Base-by-base conservation (phyloP, 2,797 vertebrate species). In the Mormyrops boulengeri region DNA sequence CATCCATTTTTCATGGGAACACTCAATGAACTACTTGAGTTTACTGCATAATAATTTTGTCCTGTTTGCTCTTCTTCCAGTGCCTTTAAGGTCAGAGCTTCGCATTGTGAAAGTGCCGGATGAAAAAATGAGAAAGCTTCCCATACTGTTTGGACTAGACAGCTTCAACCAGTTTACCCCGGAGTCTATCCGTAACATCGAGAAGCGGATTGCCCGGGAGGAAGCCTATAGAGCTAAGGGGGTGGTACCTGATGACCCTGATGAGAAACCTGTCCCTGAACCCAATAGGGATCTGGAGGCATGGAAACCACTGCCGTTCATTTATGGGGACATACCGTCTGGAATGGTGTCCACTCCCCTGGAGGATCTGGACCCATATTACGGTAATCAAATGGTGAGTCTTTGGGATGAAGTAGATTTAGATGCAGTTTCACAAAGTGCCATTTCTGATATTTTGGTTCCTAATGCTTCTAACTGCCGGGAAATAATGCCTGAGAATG, bases 51-150 rank as follows among this genome's bases (percentile, higher is more conserved):
- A 19, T 41, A 7, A 77, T 77, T 77, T 77, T 77, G 34, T 77
- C 30, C 38, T 3, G 38, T 44, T 77, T 77, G 17, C 38, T 41
- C 73, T 77, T 19, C 6, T 77, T 44, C 73, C 73, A 77, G 73
- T 41, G 73, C 38, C 6, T 77, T 77, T 77, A 77, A 38, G 17
- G 34, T 41, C 62, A 69, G 62, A 69, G 9, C 1, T 22, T 85
- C 95, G 96, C 97, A 96, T 91, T 95, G 96, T 97, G 97, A 96
- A 96, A 95, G 95, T 97, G 95, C 98, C 99, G 97, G 97, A 99
- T 99, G 98, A 98, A 97, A 99, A 99, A 96, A 99, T 99, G 98
- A 96, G 95, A 95, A 98, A 98, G 95, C 97, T 97, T 96, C 97
- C 99, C 97, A 97, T 98, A 98, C 98, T 98, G 93, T 97, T 98